Evolutionary conservation across 2,888 invertebrate species (phyloP).

Genomic region (Tiphia femorata): DNA sequence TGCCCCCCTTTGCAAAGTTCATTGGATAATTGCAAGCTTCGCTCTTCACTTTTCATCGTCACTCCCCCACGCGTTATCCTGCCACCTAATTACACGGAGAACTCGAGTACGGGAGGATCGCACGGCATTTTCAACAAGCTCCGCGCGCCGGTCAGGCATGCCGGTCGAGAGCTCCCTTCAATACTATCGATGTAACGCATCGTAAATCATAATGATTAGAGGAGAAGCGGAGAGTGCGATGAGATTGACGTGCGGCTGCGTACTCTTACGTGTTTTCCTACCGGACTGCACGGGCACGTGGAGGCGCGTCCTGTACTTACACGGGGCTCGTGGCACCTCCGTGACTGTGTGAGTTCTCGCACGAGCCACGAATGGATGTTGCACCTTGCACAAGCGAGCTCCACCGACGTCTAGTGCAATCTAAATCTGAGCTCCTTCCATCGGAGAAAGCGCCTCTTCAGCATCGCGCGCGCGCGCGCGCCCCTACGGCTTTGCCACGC

Average conservation of each 20-base stretch:
- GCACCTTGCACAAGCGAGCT: constrained; percentile 35
- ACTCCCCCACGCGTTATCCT: too few relatives aligned
- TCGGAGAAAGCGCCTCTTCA: constrained; percentile 47
- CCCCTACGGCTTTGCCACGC: too few relatives aligned
- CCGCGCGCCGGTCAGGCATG: too few relatives aligned
- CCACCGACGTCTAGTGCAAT: constrained; percentile 35
- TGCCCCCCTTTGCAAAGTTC: too few relatives aligned
- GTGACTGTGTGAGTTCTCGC: background rate
- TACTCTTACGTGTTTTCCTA: too few relatives aligned
- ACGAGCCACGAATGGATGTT: constrained; percentile 16
- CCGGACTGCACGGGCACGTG: background rate
- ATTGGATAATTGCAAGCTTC: too few relatives aligned
- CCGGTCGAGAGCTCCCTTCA: background rate
- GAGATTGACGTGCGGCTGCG: background rate
- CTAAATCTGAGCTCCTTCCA: constrained; percentile 46
- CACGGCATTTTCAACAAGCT: too few relatives aligned
- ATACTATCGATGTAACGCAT: constrained; percentile 7
- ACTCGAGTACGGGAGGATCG: too few relatives aligned
- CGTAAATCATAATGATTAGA: constrained; percentile 17
- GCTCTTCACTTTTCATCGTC: too few relatives aligned
- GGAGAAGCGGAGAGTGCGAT: background rate
- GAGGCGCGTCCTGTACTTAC: background rate
- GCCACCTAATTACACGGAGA: too few relatives aligned
- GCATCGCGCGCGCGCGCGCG: too few relatives aligned
- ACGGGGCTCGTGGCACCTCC: background rate